phyloP scores from a whole-genome alignment of 2,797 vertebrate species.

The Rhynchotus rufescens region DNA sequence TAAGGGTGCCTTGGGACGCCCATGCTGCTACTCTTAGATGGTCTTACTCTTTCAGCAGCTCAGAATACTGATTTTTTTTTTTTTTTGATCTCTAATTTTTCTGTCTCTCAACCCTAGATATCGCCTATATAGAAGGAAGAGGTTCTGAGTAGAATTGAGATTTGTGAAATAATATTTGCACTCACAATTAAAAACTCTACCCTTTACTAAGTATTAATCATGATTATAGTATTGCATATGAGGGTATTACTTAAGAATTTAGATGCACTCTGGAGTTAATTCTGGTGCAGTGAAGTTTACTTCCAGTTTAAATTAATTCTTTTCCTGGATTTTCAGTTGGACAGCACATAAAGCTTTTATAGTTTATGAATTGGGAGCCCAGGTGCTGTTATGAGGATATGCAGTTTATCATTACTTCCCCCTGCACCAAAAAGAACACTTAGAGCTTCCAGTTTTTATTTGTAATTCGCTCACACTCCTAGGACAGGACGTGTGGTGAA shows the following conservation, averaged over 20 bases:
- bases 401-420: conserved; percentile 40
- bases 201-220: neutral
- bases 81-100: neutral
- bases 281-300: conserved; percentile 41
- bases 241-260: neutral
- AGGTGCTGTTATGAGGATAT: conserved; percentile 49
- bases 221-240: neutral
- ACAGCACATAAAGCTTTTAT: conserved; percentile 27
- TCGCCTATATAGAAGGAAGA: neutral
- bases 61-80: neutral
- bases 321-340: conserved; percentile 51
- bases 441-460: conserved; percentile 49
- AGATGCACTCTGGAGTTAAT: conserved; percentile 7
- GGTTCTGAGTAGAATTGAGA: neutral
- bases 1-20: neutral
- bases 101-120: neutral
- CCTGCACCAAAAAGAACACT: neutral
- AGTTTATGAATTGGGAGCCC: conserved; percentile 51
- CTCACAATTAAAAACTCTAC: neutral
- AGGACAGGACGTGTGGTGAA: neutral
- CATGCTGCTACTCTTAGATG: neutral
- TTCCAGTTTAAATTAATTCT: conserved; percentile 16
- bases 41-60: neutral
- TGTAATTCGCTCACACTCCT: conserved; percentile 19
- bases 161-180: neutral